Percentiles rank a stretch among this genome's conserved stretches.
These are phyloP conservation scores for Neotragus moschatus DNA, from an alignment of 2,113 vertebrate genomes.

Conservation along the genomic window DNA sequence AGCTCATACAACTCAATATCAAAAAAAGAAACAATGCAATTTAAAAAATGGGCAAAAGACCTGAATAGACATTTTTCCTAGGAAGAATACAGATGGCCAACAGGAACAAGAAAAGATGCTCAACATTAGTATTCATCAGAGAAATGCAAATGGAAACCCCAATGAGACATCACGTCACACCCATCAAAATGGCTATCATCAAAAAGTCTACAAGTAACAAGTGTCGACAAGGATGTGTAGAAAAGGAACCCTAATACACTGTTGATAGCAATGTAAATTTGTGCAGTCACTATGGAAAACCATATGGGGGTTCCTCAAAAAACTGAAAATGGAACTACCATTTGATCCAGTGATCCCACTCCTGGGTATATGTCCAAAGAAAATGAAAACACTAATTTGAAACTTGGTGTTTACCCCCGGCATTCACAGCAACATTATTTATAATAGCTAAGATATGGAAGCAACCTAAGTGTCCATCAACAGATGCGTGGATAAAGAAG, in stretches of 20 bases:
- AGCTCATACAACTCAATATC: not conserved
- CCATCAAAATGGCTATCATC: not conserved
- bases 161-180: not conserved
- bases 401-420: not conserved
- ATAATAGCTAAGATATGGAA: not conserved
- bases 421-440: not conserved
- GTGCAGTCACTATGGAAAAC: not conserved
- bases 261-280: not conserved
- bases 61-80: not conserved
- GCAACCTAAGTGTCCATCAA: not conserved
- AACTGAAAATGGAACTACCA: not conserved
- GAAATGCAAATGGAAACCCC: not conserved
- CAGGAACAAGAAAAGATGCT: too few species aligned
- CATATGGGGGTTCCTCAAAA: not conserved
- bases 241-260: not conserved
- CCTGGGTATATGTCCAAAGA: not conserved
- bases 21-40: not conserved
- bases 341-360: not conserved
- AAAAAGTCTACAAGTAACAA: not conserved
- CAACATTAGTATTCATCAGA: not conserved
- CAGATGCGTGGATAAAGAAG: not conserved
- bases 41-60: not conserved
- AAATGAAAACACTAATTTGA: not conserved
- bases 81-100: not conserved
- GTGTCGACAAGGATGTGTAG: not conserved